Conservation (phyloP, 2,888 invertebrate species). For the Oligia strigilis region DNA sequence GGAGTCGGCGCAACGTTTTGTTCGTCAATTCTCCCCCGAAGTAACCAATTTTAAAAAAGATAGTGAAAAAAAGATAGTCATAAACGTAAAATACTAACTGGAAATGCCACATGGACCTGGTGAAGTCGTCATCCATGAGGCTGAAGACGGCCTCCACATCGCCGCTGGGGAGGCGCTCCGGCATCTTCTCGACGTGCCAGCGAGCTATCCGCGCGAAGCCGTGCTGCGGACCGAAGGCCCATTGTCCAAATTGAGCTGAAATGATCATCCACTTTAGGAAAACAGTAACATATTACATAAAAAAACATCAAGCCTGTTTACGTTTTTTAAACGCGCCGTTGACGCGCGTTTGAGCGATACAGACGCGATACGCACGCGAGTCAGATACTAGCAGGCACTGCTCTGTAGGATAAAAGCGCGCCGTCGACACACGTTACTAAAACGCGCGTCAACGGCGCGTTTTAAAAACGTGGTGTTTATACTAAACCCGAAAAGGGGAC, state of each 20-base stretch:
- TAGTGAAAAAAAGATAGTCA: background rate
- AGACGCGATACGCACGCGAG: too few species aligned
- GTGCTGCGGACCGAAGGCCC: constrained; percentile 98
- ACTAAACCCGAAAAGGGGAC: too few species aligned
- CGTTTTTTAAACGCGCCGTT: too few species aligned
- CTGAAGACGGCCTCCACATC: constrained; percentile 98
- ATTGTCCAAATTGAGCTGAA: constrained; percentile 98
- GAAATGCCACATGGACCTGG: constrained; percentile 98
- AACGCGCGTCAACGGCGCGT: too few species aligned
- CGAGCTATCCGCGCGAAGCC: constrained; percentile 98
- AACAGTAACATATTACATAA: background rate
- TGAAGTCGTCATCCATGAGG: constrained; percentile 97
- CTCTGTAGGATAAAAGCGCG: too few species aligned
- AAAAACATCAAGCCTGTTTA: background rate
- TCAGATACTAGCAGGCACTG: too few species aligned
- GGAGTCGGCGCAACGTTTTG: too few species aligned
- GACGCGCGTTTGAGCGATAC: too few species aligned
- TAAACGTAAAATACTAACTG: constrained; percentile 91
- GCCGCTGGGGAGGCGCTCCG: constrained; percentile 96
- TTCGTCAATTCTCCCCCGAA: too few species aligned
- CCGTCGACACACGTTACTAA: too few species aligned
- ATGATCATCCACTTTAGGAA: constrained; percentile 34
- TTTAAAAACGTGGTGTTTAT: too few species aligned
- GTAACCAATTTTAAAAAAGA: background rate
- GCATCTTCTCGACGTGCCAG: constrained; percentile 97